Evolutionary conservation across 2,113 vertebrate genomes (phyloP), one percentile per base, ranked within the genome.

Genomic region (Psephotus haematonotus): DNA sequence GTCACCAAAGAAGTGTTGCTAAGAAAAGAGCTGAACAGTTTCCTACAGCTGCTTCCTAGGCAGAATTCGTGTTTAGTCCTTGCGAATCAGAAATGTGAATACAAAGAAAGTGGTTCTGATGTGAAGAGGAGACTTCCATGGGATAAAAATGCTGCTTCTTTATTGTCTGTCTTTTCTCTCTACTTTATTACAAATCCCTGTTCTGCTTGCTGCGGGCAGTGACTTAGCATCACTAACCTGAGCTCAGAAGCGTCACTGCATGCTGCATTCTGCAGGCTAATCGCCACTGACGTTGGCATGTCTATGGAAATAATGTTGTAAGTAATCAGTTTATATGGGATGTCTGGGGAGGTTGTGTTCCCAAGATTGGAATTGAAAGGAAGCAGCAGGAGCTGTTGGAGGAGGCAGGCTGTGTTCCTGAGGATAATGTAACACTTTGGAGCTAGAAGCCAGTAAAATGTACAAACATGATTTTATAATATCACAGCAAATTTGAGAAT

Each of bases 181-280:
- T 67, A 4, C 24, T 22, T 43, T 24, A 3, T 69, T 59, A 0
- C 46, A 47, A 84, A 71, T 43, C 5, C 28, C 35, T 0, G 0
- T 6, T n/a, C 27, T 6, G 70, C 33, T 64, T 22, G 82, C 75
- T 77, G 76, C 90, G 83, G 91, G 13, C 86, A 46, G 53, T 17
- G 79, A 8, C n/a, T 62, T 52, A 39, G 41, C 72, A 59, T 52
- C 75, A 3, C 83, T 65, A 33, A 14, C 47, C 67, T 46, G 8
- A n/a, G 82, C 82, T 63, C 35, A 33, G 74, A 10, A 28, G 79
- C 15, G 3, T 50, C 57, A 2, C 31, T 19, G 33, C 82, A 35
- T 9, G 11, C 90, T 35, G 76, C 46, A 5, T 41, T 35, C 72
- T 52, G 10, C 24, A 67, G 33, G 29, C 84, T 53, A 23, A 62